phyloP scores from a whole-genome alignment of 1,140 invertebrate genomes.

The Nylanderia fulva region DNA sequence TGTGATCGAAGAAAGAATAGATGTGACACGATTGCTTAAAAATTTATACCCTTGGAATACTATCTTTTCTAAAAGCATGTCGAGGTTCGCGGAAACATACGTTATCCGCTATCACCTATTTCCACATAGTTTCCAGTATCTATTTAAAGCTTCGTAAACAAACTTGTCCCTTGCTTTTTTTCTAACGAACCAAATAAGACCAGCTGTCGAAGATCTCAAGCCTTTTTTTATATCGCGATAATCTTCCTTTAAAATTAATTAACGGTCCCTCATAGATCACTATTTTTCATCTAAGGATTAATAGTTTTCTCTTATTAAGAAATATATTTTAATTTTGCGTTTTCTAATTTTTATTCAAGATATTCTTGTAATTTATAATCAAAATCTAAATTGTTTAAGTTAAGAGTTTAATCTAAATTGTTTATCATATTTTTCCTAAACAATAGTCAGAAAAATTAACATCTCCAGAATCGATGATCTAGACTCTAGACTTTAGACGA shows the following conservation, averaged over 20 bases:
- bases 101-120: background rate
- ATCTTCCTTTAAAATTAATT: background rate
- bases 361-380: background rate
- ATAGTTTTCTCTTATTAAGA: background rate
- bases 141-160: background rate
- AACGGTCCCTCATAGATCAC: background rate
- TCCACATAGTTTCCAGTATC: background rate
- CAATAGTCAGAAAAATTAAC: background rate
- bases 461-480: background rate
- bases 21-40: constrained; percentile 11
- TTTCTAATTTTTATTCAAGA: background rate
- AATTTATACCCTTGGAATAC: constrained; percentile 1
- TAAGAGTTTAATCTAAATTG: too few species aligned
- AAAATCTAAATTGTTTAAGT: too few species aligned
- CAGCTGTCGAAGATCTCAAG: background rate
- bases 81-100: background rate
- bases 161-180: background rate
- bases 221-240: background rate
- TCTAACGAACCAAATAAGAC: background rate
- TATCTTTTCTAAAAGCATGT: constrained; percentile 13
- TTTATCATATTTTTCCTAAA: background rate
- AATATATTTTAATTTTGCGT: background rate
- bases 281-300: background rate
- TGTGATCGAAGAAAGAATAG: background rate
- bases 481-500: too few species aligned